Evolutionary conservation across 2,113 vertebrate species (phyloP).

Genomic region (Cryptomyrus ogoouensis): DNA sequence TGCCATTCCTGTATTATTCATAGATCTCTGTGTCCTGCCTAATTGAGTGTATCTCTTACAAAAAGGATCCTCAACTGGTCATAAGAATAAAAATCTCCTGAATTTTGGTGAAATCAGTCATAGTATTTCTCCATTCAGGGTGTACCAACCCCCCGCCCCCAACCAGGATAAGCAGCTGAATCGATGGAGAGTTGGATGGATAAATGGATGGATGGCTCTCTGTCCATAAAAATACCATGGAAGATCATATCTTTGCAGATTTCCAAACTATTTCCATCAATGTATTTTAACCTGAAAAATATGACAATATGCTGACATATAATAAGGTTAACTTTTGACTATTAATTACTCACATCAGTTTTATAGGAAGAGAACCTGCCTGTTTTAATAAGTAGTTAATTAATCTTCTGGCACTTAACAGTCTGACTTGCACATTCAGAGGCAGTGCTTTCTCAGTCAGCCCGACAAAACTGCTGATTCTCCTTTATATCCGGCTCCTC

Average conservation of each 20-base stretch:
- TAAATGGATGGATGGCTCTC: not conserved
- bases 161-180: not conserved
- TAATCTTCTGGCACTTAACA: not conserved
- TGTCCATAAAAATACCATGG: not conserved
- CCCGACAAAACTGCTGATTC: not conserved
- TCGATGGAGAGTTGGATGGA: not conserved
- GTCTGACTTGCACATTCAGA: not conserved
- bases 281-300: not conserved
- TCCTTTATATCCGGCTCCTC: not conserved
- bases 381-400: slow-evolving; percentile 2
- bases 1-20: not conserved
- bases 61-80: not conserved
- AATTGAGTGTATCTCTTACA: slow-evolving; percentile 3
- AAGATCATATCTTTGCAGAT: not conserved
- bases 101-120: not conserved
- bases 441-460: not conserved
- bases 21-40: not conserved
- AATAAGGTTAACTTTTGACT: not conserved
- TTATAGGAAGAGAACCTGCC: not conserved
- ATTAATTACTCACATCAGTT: not conserved
- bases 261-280: not conserved
- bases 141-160: not conserved
- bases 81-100: not conserved
- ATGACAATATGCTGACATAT: not conserved
- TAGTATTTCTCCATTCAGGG: not conserved